These are phyloP conservation scores for Virgularia gustaviana DNA, from an alignment of 92 coral and sea anemone genomes.

Conservation along the genomic window DNA sequence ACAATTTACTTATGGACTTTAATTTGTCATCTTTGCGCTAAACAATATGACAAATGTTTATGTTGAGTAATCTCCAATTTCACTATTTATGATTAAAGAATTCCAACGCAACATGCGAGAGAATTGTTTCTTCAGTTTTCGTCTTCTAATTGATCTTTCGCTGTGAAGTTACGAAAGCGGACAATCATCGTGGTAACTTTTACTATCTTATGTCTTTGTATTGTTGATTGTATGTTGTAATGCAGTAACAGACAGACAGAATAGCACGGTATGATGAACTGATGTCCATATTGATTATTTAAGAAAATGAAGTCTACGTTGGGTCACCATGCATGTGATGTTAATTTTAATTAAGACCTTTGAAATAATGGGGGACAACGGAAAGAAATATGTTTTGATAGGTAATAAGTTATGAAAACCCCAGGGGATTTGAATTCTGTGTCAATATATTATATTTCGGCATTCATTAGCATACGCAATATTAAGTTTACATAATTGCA, in stretches of 20 bases:
- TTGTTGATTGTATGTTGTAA: no score
- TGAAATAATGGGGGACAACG: conserved; percentile 23
- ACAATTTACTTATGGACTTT: not conserved
- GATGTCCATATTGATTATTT: not conserved
- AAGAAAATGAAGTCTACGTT: conserved; percentile 5
- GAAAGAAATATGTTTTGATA: conserved; percentile 43
- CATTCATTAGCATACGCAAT: conserved; percentile 45
- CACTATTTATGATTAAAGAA: conserved; percentile 56
- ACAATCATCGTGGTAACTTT: no score
- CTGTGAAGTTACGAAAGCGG: no score
- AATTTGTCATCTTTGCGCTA: conserved; percentile 13
- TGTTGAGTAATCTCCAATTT: conserved; percentile 59
- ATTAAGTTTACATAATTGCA: conserved; percentile 46
- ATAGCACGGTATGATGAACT: no score
- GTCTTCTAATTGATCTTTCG: not conserved
- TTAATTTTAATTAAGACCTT: conserved; percentile 23
- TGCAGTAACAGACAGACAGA: no score
- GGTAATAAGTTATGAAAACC: conserved; percentile 31
- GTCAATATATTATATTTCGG: conserved; percentile 41
- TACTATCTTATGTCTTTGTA: no score
- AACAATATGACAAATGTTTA: not conserved
- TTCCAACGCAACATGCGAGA: conserved; percentile 4
- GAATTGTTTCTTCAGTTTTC: not conserved
- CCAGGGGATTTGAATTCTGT: conserved; percentile 36
- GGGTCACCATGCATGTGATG: not conserved